These are phyloP conservation scores for Pocillopora damicornis DNA, from an alignment of 64 coral and sea anemone species.

Conservation along the genomic window DNA sequence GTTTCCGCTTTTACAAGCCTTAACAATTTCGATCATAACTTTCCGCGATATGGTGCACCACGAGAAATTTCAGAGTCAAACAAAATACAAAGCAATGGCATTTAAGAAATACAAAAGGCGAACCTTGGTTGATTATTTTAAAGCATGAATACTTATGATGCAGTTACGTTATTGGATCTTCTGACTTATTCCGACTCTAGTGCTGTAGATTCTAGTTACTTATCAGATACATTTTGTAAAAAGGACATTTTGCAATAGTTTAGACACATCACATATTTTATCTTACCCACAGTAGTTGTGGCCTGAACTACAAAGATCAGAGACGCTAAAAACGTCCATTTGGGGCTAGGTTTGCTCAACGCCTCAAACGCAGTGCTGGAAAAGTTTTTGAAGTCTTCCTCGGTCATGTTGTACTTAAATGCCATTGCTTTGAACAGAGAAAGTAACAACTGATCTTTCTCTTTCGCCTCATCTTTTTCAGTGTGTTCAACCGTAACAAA, in stretches of 20 bases:
- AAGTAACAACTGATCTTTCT: constrained; percentile 15
- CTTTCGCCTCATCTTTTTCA: constrained; percentile 4
- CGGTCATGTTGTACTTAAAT: constrained; percentile 58
- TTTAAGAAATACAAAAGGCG: no score
- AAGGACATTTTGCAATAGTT: no score
- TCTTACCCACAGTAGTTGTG: constrained; percentile 48
- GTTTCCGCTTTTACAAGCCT: not conserved
- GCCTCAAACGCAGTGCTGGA: constrained; percentile 16
- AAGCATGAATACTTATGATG: no score
- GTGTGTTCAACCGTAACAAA: constrained; percentile 48
- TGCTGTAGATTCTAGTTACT: no score
- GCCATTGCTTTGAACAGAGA: constrained; percentile 48
- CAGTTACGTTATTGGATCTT: no score
- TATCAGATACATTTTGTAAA: no score
- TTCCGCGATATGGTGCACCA: no score
- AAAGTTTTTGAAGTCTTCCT: constrained; percentile 45
- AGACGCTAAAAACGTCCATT: constrained; percentile 10
- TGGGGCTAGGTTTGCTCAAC: not conserved
- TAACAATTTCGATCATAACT: not conserved
- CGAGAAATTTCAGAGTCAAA: no score
- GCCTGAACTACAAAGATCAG: constrained; percentile 38
- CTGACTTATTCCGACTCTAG: no score
- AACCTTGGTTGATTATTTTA: no score
- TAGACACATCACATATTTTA: not conserved
- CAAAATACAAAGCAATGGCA: no score